Evolutionary conservation across 2,113 vertebrate species (phyloP), one percentile per base, ranked within the genome.

Genomic region (Salvelinus fontinalis): DNA sequence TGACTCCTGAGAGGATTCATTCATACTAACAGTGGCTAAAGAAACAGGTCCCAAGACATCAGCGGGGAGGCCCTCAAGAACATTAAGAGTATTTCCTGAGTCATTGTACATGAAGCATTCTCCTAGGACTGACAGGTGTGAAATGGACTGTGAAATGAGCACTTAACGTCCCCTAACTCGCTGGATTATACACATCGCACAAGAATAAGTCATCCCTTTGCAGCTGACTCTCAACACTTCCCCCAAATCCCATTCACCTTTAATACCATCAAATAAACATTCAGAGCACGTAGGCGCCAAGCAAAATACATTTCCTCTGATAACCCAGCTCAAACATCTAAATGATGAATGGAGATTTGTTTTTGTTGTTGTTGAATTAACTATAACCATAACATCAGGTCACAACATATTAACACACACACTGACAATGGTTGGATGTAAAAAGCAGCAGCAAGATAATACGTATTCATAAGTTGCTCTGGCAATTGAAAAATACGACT

Each of bases 131-230:
- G 84, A 71, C 76, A 83, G 77, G 82, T 90, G 89, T 89, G 89
- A 92, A 94, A 93, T 93, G 88, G 85, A 91, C 90, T 92, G 90
- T 92, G 90, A 93, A 92, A 93, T 91, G 86, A 93, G 89, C 90
- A 92, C 89, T 94, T 92, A 91, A 89, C 85, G 83, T 91, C 88
- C 84, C 86, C 82, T 62, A 54, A 14, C 51, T 84, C 87, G 90
- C 87, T 86, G 88, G 85, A 91, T 92, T 89, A 91, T 86, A 82
- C 87, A 88, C 86, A 83, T 88, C 83, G 81, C 86, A 77, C 83
- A 31, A 57, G 85, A 84, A 84, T 86, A 90, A 31, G 66, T 85
- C 82, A 85, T 79, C 87, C 84, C 89, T 79, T 84, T 79, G 78
- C 75, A 76, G 75, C 70, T 51, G 60, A 79, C 77, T 68, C 71